Evolutionary conservation across 92 coral and sea anemone species (phyloP), one percentile per base, ranked within the genome.

Genomic region (Parazoanthus swiftii): DNA sequence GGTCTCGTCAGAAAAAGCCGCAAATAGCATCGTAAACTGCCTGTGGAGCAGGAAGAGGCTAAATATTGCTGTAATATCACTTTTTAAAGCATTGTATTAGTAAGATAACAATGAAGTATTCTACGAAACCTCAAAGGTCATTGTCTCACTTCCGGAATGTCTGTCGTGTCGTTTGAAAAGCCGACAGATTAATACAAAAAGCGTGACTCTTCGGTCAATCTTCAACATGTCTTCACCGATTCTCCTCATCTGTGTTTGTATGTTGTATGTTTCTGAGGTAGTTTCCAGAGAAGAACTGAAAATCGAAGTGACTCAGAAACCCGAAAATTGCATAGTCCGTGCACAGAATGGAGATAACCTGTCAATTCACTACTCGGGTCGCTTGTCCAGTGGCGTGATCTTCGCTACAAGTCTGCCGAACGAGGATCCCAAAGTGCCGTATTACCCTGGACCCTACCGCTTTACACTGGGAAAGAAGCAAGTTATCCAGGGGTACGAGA

Each of bases 401-500:
- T 84, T 84, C 44, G 87, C n/a, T n/a, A n/a, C n/a, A n/a, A n/a
- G n/a, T n/a, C n/a, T n/a, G n/a, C n/a, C n/a, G n/a, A n/a, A n/a
- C n/a, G n/a, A n/a, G n/a, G n/a, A n/a, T n/a, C n/a, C n/a, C n/a
- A n/a, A n/a, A n/a, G n/a, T n/a, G n/a, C n/a, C n/a, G n/a, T n/a
- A n/a, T n/a, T n/a, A 84, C 42, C 79, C 66, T 29, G 87, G 87
- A 71, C 87, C 87, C 6, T n/a, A 84, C 79, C 87, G 70, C 16
- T 84, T 84, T 46, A 84, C 87, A 20, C 42, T 84, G 48, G 87
- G 87, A 46, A 84, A 7, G 67, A 84, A 72, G 87, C 87, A 71
- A 58, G 87, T 84, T 8, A 84, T 84, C 6, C 66, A 72, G 43
- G 87, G 87, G 13, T 84, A 84, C 79, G 87, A 84, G 87, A 84